Conservation (phyloP, 2,888 invertebrate species). For the Pyrrhia umbra region DNA sequence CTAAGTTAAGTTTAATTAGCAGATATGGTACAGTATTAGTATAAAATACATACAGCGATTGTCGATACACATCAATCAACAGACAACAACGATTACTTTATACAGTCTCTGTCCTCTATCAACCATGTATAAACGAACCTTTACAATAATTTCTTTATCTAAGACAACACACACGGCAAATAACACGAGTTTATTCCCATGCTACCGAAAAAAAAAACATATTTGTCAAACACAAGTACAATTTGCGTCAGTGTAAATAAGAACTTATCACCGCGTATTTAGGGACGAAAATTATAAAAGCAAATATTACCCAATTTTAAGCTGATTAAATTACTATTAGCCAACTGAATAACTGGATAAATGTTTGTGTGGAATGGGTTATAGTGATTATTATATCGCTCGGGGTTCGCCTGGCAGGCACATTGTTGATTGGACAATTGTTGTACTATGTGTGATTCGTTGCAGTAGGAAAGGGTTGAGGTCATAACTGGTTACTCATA, state of each 20-base stretch:
- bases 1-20: too few species aligned
- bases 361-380: conserved; percentile 24
- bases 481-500: too few species aligned
- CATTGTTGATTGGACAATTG: too few species aligned
- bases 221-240: conserved; percentile 33
- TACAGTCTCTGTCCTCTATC: conserved; percentile 25
- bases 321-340: conserved; percentile 30
- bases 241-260: conserved; percentile 32
- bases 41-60: conserved; percentile 40
- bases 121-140: conserved; percentile 18
- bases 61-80: conserved; percentile 44
- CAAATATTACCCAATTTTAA: conserved; percentile 26
- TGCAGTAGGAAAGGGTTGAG: too few species aligned
- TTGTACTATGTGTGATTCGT: too few species aligned
- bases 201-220: conserved; percentile 32
- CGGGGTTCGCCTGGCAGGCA: too few species aligned
- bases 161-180: conserved; percentile 16
- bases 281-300: conserved; percentile 27
- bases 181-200: conserved; percentile 4
- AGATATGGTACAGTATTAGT: conserved; percentile 4
- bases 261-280: conserved; percentile 27
- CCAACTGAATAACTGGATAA: conserved; percentile 12
- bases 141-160: conserved; percentile 23
- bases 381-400: not conserved
- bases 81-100: conserved; percentile 50